A percentile compares a stretch with the other conserved stretches of the same genome.
These are phyloP conservation scores for Danio jaintianensis DNA, from an alignment of 2,797 vertebrate species.

Conservation along the genomic window DNA sequence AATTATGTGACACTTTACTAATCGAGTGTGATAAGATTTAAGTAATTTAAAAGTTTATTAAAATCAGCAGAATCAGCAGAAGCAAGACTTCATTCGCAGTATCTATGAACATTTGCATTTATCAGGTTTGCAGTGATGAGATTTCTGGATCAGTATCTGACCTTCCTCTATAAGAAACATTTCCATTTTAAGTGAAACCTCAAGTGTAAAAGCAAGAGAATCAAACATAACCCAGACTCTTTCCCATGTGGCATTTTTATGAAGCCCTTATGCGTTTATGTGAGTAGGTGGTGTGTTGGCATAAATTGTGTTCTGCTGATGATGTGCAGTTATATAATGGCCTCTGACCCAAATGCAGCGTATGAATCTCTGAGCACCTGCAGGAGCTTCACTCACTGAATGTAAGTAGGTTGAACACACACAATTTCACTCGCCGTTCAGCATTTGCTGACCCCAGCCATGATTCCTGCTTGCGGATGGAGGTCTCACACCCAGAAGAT, in stretches of 20 bases:
- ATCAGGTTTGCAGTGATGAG: not conserved
- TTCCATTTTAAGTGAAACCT: not conserved
- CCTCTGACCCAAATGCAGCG: constrained; percentile 24
- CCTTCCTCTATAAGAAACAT: not conserved
- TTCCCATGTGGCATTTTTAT: not conserved
- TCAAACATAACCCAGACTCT: not conserved
- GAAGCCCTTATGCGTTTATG: not conserved
- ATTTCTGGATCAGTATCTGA: not conserved
- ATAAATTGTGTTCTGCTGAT: not conserved
- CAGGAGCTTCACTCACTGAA: constrained; percentile 17
- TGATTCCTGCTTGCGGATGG: not conserved
- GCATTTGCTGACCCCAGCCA: not conserved
- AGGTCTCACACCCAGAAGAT: constrained; percentile 17
- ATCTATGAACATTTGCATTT: not conserved
- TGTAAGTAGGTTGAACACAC: constrained; percentile 35
- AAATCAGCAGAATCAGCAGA: not conserved
- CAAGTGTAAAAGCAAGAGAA: not conserved
- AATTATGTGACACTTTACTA: constrained; percentile 15
- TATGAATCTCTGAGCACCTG: constrained; percentile 5
- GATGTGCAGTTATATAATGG: constrained; percentile 11
- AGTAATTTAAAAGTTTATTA: constrained; percentile 1
- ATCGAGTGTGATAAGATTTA: not conserved
- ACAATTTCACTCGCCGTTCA: constrained; percentile 12
- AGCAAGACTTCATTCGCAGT: not conserved
- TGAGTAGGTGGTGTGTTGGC: constrained; percentile 1